A percentile compares a stretch with the other conserved stretches of the same genome.
phyloP scores from a whole-genome alignment of 1,140 invertebrate genomes.

The Drosophila gunungcola region DNA sequence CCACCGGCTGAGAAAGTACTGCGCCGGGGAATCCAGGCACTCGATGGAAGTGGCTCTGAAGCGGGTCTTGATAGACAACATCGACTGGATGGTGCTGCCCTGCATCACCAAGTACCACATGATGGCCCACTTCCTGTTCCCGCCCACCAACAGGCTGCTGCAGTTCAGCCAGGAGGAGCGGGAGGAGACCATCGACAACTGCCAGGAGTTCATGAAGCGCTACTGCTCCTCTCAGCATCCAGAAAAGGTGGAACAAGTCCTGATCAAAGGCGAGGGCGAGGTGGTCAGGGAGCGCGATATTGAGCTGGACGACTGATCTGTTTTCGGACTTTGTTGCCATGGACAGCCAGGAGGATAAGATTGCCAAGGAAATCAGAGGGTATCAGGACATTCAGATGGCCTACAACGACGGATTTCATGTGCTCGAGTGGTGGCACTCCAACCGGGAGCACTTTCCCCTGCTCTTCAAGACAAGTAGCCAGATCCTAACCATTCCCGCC shows the following conservation, averaged over 20 bases:
- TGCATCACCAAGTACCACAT: constrained; percentile 31
- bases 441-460: constrained; percentile 24
- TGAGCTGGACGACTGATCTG: constrained; percentile 19
- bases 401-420: constrained; percentile 24
- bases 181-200: constrained; percentile 22
- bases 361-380: constrained; percentile 22
- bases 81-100: constrained; percentile 10
- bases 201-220: constrained; percentile 15
- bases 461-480: constrained; percentile 20
- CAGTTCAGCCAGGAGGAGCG: constrained; percentile 27
- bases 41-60: constrained; percentile 5
- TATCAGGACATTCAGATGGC: constrained; percentile 25
- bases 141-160: constrained; percentile 41
- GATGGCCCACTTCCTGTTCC: constrained; percentile 44
- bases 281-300: background rate
- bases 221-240: background rate
- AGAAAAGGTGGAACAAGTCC: constrained; percentile 1
- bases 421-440: constrained; percentile 25
- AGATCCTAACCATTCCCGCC: constrained; percentile 22
- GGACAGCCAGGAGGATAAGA: constrained; percentile 12
- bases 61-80: background rate
- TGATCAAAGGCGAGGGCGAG: constrained; percentile 11
- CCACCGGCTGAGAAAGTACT: constrained; percentile 23
- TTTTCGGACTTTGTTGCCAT: constrained; percentile 34
- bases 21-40: background rate